Evolutionary conservation across 2,888 invertebrate species (phyloP), one percentile per base, ranked within the genome.

Genomic region (Cetonia aurata): DNA sequence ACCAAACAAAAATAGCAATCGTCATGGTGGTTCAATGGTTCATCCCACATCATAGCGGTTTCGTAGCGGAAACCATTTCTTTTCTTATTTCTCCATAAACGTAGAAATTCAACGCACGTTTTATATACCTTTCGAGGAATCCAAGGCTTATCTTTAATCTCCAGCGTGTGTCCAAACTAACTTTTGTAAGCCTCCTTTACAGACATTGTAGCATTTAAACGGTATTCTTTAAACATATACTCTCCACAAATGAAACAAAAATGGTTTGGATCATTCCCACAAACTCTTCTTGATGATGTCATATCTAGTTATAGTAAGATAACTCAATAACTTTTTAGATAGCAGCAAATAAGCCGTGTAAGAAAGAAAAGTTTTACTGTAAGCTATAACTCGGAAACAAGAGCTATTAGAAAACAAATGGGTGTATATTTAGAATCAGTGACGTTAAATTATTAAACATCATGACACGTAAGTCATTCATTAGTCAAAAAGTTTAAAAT

Each of bases 61-160:
- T 53, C 52, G 19, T 53, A 53, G 17, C 52, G 13, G 17, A 53
- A 53, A 6, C 19, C 19, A 12, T 19, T 19, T 15, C 48, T 48
- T 48, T 48, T 48, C 48, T 48, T 48, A 48, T 48, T n/a, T 48
- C n/a, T 48, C n/a, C 48, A 48, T 15, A 48, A 48, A 48, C 48
- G 48, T 48, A 53, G 52, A 37, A 57, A 57, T n/a, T 57, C 57
- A 57, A 57, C 57, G 57, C 57, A 57, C 42, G 57, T 66, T 66
- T 66, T 53, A 53, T 37, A 66, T 66, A 53, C 53, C 41, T 66
- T 66, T 53, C 31, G 50, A 15, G 50, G 33, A 50, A 66, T 66
- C 52, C 67, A 66, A 52, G 50, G 50, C 53, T 66, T 66, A 31
- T 66, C 53, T 55, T 66, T 66, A 19, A 66, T 66, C 55, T 66